These are phyloP conservation scores for Xanthostigma xanthostigma DNA, from an alignment of 2,888 invertebrate genomes.

Conservation along the genomic window DNA sequence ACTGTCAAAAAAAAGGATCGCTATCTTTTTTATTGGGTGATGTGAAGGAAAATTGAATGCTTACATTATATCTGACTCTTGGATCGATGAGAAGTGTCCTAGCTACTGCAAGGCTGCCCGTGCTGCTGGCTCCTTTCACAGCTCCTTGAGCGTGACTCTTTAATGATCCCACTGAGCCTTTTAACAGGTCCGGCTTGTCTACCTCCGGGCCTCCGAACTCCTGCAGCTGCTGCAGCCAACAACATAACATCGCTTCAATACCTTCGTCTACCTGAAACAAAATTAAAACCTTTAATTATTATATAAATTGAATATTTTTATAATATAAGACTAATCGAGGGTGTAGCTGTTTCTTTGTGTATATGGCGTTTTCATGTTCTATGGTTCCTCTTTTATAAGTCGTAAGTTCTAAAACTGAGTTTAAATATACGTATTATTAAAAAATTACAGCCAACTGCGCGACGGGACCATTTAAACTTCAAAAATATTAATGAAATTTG, in stretches of 20 bases:
- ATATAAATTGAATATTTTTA: too few relatives aligned
- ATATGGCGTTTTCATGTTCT: too few relatives aligned
- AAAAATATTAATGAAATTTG: too few relatives aligned
- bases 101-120: constrained; percentile 38
- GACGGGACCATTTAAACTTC: too few relatives aligned
- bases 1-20: too few relatives aligned
- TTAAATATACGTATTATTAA: too few relatives aligned
- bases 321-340: too few relatives aligned
- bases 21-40: not conserved
- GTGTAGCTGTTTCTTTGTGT: too few relatives aligned
- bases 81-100: constrained; percentile 50
- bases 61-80: constrained; percentile 71
- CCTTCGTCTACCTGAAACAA: constrained; percentile 54
- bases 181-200: constrained; percentile 71
- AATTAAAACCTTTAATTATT: not conserved
- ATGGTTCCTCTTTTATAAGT: too few relatives aligned
- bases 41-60: constrained; percentile 19
- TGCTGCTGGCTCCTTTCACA: constrained; percentile 22
- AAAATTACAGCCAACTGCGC: too few relatives aligned
- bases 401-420: too few relatives aligned
- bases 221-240: constrained; percentile 71
- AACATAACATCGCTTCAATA: constrained; percentile 73
- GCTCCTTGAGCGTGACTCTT: constrained; percentile 37
- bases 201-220: constrained; percentile 72
- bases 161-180: constrained; percentile 54